These are phyloP conservation scores for Lasioglossum morio DNA, from an alignment of 2,888 invertebrate genomes.

Conservation along the genomic window DNA sequence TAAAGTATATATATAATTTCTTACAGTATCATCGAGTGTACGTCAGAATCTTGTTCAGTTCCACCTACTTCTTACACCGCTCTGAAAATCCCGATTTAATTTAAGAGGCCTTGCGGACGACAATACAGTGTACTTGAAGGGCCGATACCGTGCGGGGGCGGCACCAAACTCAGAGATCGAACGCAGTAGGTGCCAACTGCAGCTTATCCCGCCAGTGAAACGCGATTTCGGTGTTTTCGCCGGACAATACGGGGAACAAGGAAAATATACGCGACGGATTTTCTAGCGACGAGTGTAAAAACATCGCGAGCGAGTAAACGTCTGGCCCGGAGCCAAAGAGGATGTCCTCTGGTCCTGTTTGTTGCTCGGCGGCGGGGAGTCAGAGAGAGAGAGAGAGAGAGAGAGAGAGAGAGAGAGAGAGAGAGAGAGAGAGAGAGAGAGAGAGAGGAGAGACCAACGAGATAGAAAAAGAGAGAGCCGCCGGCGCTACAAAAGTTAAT, in stretches of 20 bases:
- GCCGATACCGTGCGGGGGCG: not conserved
- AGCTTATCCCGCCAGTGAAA: slow-evolving; percentile 29
- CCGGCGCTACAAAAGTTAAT: slow-evolving; percentile 80
- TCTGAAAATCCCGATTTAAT: slow-evolving; percentile 18
- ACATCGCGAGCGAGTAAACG: slow-evolving; percentile 63
- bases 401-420: too few species aligned
- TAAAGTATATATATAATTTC: not conserved
- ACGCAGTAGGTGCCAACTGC: slow-evolving; percentile 27
- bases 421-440: slow-evolving; percentile 31
- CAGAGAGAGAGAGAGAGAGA: slow-evolving; percentile 39
- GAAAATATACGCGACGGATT: slow-evolving; percentile 58
- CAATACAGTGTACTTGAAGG: not conserved
- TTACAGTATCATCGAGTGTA: not conserved
- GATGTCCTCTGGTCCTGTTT: slow-evolving; percentile 36
- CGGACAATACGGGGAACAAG: slow-evolving; percentile 38
- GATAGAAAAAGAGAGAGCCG: slow-evolving; percentile 53
- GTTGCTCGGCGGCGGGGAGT: slow-evolving; percentile 25
- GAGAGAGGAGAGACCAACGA: not conserved
- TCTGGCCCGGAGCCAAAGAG: slow-evolving; percentile 62
- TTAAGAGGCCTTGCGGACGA: not conserved
- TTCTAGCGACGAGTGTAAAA: slow-evolving; percentile 61
- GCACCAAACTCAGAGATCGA: slow-evolving; percentile 12
- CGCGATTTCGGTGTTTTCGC: slow-evolving; percentile 43
- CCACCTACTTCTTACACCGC: not conserved
- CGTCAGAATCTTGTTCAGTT: not conserved